Base-by-base conservation (phyloP, 1,140 invertebrate species). In the Meloidogyne floridensis region DNA sequence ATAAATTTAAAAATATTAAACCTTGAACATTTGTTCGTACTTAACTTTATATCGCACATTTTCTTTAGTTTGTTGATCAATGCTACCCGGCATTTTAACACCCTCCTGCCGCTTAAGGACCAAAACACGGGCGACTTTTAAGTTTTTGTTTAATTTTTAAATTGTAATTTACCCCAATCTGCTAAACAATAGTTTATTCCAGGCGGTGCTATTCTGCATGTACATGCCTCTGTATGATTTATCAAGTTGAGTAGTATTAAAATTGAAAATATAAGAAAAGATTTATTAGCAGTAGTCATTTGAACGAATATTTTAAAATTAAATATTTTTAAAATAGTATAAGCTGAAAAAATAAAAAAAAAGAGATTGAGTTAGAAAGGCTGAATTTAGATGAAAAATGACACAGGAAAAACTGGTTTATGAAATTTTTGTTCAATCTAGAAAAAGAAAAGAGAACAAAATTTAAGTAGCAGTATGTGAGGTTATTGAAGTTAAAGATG, bases 41-140 rank as follows among this genome's bases (percentile, higher is more conserved):
- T 81, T 81, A 18, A 81, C 71, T 56, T 71, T 77, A 32, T 81
- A 77, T 9, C 74, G 75, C 0, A 77, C 20, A 53, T 81, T 81
- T 32, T 18, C 42, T 20, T 75, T 53, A 7, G 56, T 77, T 54
- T 81, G 80, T n/a, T 54, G 75, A 72, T 81, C 75, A 53, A 81
- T 80, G n/a, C 69, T 73, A 15, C 42, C 65, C 4, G 80, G 80
- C 69, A 81, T 81, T 71, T 77, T 75, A n/a, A 75, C 72, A 18
- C 51, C 69, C 43, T 65, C 18, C 15, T 81, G 80, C n/a, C 75
- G 75, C 20, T 74, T 75, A 32, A 75, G 32, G 43, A 81, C 74
- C 18, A 51, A 56, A 70, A 75, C 74, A 72, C 65, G 80, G 18
- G 80, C 80, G 18, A 81, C 80, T 81, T 42, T 51, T 81, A 77